Percentiles rank a stretch among this genome's conserved stretches.
Conservation (phyloP, 2,888 invertebrate genomes). For the Alloscopus bannaensis region DNA sequence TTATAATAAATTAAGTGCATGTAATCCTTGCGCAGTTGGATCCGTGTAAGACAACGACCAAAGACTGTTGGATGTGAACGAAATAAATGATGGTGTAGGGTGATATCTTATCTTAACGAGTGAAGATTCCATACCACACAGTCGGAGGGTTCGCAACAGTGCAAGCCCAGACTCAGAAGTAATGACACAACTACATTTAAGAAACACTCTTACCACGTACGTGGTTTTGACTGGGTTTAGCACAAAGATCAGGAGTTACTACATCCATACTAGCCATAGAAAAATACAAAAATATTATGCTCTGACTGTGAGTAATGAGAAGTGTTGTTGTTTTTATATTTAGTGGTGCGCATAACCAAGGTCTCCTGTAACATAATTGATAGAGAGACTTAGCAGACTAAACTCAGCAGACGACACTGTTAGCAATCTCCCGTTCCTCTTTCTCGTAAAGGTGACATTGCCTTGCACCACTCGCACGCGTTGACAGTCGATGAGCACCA, state of each 20-base stretch:
- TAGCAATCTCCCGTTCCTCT: neutral
- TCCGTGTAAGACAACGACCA: slow-evolving; percentile 19
- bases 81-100: slow-evolving; percentile 37
- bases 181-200: neutral
- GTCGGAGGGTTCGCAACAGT: neutral
- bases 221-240: neutral
- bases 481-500: slow-evolving; percentile 36
- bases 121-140: neutral
- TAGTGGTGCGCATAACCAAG: neutral
- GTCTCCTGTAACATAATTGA: too few species aligned
- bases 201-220: neutral
- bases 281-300: neutral
- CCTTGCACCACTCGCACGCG: slow-evolving; percentile 5
- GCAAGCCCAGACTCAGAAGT: neutral
- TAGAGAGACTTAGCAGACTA: too few species aligned
- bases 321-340: neutral
- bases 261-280: neutral
- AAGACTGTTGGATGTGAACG: slow-evolving; percentile 22
- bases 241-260: neutral
- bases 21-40: slow-evolving; percentile 8
- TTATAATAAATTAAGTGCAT: neutral
- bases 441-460: neutral
- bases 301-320: neutral
- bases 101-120: slow-evolving; percentile 36
- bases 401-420: neutral